phyloP scores from a whole-genome alignment of 2,113 vertebrate genomes.

The Gnathonemus echidnorhynchus region DNA sequence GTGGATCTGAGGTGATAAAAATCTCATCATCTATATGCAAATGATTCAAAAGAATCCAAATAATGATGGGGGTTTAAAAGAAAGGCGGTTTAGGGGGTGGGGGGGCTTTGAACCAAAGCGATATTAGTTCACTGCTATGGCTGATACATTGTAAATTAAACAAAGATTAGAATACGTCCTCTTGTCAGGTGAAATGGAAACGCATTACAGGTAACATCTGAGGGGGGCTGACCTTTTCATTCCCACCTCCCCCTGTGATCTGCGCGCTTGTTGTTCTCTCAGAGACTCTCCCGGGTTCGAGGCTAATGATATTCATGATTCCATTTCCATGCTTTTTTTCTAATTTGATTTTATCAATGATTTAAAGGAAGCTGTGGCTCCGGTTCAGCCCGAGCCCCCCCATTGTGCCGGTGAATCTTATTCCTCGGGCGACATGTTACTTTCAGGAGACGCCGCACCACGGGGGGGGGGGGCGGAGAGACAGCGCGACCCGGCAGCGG shows the following conservation, averaged over 20 bases:
- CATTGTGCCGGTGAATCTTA: neutral
- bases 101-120: neutral
- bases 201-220: neutral
- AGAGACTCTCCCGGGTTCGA: constrained; percentile 39
- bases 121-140: neutral
- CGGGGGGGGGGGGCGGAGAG: neutral
- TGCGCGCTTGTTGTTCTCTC: constrained; percentile 44
- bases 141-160: neutral
- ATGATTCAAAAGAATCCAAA: constrained; percentile 13
- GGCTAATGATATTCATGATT: constrained; percentile 59
- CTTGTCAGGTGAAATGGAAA: neutral
- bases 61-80: constrained; percentile 7
- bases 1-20: constrained; percentile 10
- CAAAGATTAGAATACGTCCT: constrained; percentile 11
- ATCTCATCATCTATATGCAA: constrained; percentile 20
- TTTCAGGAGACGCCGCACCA: neutral
- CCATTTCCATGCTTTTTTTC: constrained; percentile 54
- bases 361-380: constrained; percentile 22
- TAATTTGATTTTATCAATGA: constrained; percentile 52
- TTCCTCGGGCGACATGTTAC: neutral
- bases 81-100: neutral
- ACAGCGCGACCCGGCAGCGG: neutral
- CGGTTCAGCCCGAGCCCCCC: neutral
- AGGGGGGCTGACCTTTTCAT: neutral
- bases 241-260: neutral